phyloP scores from a whole-genome alignment of 2,113 vertebrate genomes.

The Daubentonia madagascariensis region DNA sequence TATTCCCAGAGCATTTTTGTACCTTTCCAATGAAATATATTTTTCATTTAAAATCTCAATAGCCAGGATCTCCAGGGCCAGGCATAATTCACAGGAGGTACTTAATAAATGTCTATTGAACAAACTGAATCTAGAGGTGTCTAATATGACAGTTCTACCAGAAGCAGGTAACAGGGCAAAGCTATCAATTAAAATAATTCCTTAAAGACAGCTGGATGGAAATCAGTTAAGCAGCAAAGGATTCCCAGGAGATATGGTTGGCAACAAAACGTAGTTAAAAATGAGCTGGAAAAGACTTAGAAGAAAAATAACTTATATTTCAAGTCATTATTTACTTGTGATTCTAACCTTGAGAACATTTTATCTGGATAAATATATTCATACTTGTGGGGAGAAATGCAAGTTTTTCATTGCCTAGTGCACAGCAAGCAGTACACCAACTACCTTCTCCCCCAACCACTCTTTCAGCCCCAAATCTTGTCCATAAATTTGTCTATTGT shows the following conservation, averaged over 20 bases:
- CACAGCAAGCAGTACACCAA: not conserved
- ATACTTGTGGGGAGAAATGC: not conserved
- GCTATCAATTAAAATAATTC: conserved; percentile 65
- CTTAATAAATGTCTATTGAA: conserved; percentile 48
- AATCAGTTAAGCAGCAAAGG: conserved; percentile 44
- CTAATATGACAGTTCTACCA: conserved; percentile 49
- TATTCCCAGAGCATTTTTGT: not conserved
- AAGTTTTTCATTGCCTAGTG: not conserved
- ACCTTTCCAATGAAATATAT: conserved; percentile 44
- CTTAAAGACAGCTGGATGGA: conserved; percentile 27
- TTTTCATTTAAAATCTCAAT: conserved; percentile 63
- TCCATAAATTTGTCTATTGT: not conserved
- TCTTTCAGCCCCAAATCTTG: not conserved
- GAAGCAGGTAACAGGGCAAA: conserved; percentile 57
- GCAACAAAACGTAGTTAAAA: not conserved
- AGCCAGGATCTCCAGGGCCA: conserved; percentile 36
- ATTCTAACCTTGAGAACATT: conserved; percentile 4
- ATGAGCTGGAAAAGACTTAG: conserved; percentile 29
- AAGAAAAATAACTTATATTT: conserved; percentile 47
- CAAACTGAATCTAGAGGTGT: conserved; percentile 37
- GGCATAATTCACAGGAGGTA: conserved; percentile 21
- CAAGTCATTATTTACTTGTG: conserved; percentile 36
- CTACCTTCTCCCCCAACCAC: not conserved
- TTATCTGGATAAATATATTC: not conserved
- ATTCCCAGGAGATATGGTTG: conserved; percentile 33